phyloP scores from a whole-genome alignment of 2,113 vertebrate genomes.

The Bufo gargarizans region DNA sequence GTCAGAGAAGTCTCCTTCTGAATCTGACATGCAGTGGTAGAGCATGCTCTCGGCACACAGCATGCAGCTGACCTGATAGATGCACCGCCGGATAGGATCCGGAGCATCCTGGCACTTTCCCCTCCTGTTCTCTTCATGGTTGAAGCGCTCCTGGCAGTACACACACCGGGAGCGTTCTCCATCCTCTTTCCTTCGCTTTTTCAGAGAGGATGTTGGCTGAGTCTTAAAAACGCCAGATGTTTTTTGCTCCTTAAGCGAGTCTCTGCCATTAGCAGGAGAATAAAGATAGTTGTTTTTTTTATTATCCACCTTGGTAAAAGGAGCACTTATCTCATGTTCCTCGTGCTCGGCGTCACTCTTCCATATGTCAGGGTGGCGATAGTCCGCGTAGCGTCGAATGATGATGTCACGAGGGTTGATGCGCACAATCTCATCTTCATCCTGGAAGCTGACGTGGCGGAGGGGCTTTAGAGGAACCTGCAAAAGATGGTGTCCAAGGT shows the following conservation, averaged over 20 bases:
- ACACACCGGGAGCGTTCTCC: constrained; percentile 96
- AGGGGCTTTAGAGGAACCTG: constrained; percentile 84
- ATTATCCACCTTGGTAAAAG: constrained; percentile 90
- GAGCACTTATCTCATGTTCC: constrained; percentile 80
- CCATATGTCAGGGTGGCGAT: constrained; percentile 96
- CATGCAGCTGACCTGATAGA: constrained; percentile 99
- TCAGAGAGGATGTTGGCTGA: constrained; percentile 85
- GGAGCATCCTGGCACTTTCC: constrained; percentile 97
- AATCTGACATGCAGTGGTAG: constrained; percentile 99
- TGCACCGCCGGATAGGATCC: constrained; percentile 96
- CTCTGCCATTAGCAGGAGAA: constrained; percentile 83
- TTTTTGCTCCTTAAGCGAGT: constrained; percentile 84
- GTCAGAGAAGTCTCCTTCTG: constrained; percentile 97
- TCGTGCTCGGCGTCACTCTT: constrained; percentile 89
- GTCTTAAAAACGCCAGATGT: constrained; percentile 85
- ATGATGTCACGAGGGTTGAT: constrained; percentile 97
- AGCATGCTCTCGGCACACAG: constrained; percentile 99
- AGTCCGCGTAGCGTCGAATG: constrained; percentile 96
- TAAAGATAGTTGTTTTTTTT: constrained; percentile 94
- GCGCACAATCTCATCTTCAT: constrained; percentile 96
- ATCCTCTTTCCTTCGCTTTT: constrained; percentile 94
- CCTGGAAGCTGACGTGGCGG: constrained; percentile 95
- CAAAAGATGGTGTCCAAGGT: constrained; percentile 57
- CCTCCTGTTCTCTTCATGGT: constrained; percentile 95
- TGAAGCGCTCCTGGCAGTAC: constrained; percentile 98